These are phyloP conservation scores for Drosophila pseudoobscura DNA, from an alignment of 1,140 invertebrate species.

Conservation along the genomic window DNA sequence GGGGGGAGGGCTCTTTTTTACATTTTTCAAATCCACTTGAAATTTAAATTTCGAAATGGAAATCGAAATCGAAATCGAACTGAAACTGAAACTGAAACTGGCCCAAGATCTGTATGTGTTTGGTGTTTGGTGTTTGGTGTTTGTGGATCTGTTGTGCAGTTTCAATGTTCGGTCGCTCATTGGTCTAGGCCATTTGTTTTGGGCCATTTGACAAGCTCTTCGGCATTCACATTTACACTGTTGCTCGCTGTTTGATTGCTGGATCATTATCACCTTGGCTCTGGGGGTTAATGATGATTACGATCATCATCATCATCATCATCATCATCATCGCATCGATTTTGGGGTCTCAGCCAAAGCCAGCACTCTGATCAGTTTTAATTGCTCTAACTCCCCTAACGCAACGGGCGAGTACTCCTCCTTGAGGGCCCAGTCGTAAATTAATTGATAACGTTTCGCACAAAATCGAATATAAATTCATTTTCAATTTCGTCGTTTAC, in stretches of 20 bases:
- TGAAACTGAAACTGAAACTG: constrained; percentile 26
- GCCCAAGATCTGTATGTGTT: constrained; percentile 9
- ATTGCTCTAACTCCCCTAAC: constrained; percentile 46
- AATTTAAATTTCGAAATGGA: constrained; percentile 45
- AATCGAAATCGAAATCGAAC: constrained; percentile 6
- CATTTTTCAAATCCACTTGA: constrained; percentile 46
- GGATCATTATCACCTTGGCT: constrained; percentile 64
- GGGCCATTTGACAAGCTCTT: constrained; percentile 70
- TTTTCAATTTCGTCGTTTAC: constrained; percentile 62
- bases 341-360: constrained; percentile 35
- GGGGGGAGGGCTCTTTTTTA: constrained; percentile 12
- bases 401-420: not conserved
- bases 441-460: constrained; percentile 59
- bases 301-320: constrained; percentile 25
- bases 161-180: not conserved
- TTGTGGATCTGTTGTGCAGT: constrained; percentile 11
- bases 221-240: constrained; percentile 60
- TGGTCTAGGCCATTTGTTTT: constrained; percentile 57
- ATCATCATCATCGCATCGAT: constrained; percentile 29
- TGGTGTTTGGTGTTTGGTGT: constrained; percentile 11
- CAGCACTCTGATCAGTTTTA: constrained; percentile 48
- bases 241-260: constrained; percentile 57
- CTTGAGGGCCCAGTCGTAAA: constrained; percentile 57
- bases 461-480: constrained; percentile 72
- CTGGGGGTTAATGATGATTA: constrained; percentile 43